Conservation (phyloP, 2,888 invertebrate genomes). For the Ichneumon xanthorius region DNA sequence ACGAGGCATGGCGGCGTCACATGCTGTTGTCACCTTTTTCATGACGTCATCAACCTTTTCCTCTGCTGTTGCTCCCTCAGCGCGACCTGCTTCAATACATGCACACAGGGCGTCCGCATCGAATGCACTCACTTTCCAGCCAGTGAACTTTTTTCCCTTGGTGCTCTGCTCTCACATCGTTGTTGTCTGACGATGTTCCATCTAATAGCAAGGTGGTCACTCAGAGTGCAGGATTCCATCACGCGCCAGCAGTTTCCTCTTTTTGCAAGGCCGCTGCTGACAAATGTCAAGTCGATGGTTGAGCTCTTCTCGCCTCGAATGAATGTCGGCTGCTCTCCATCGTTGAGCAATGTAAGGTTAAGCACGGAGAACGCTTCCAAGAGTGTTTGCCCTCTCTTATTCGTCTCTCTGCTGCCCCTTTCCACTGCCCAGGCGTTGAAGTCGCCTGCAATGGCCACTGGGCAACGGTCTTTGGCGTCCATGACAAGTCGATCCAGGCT, state of each 20-base stretch:
- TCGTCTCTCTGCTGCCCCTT: conserved; percentile 67
- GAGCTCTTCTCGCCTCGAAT: not conserved
- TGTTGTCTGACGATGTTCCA: not conserved
- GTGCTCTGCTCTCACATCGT: not conserved
- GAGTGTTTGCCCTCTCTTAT: conserved; percentile 56
- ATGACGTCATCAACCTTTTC: no score
- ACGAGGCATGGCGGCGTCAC: no score
- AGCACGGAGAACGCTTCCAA: not conserved
- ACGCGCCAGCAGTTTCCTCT: not conserved
- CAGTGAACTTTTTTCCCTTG: not conserved
- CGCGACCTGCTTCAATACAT: no score
- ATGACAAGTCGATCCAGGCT: conserved; percentile 31
- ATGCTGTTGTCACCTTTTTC: no score
- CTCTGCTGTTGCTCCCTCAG: no score
- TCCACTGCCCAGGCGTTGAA: conserved; percentile 67
- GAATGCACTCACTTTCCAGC: no score
- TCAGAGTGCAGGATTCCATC: not conserved
- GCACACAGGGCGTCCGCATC: no score
- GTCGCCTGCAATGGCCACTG: conserved; percentile 67
- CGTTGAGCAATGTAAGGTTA: no score
- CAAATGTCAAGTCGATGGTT: conserved; percentile 23
- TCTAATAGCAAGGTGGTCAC: not conserved
- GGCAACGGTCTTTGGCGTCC: conserved; percentile 48
- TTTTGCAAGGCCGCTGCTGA: conserved; percentile 24
- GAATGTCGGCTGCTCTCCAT: conserved; percentile 3